Base-by-base conservation (phyloP, 2,888 invertebrate genomes). In the Melanchra persicariae region DNA sequence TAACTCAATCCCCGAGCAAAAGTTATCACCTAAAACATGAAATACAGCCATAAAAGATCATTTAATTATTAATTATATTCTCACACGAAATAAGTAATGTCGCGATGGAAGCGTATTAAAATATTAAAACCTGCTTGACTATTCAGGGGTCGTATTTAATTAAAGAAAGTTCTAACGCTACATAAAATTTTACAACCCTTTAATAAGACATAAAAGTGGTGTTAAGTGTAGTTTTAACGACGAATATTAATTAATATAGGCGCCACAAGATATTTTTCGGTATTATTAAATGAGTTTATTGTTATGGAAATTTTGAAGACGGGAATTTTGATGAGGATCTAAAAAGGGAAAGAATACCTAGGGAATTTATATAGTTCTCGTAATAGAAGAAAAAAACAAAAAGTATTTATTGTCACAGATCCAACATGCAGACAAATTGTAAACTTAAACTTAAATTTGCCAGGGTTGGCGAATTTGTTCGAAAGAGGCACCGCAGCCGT, bases 101-200 rank as follows among this genome's bases (percentile, higher is more conserved):
- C 82, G 73, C 81, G 67, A 82, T 82, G 85, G 90, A 78, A 82
- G 70, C 57, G 59, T 82, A 82, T 62, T 80, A 70, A 91, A 93
- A 90, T 92, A 90, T 93, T 92, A 90, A 91, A 90, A 87, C 60
- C 90, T 88, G 93, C 92, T 94, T 94, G 91, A 93, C 93, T 95
- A 95, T 95, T 94, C 95, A 91, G 89, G 91, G 89, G 91, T 88
- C 95, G 94, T 95, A 93, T 95, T 95, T 95, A 95, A 95, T 95
- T 95, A 95, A 76, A 93, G 90, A 95, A 76, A 93, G 91, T 92
- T 91, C 88, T 87, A 89, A 87, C 87, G 91, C 85, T 85, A 91
- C 93, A 93, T 96, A 93, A 95, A 95, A 94, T 94, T 96, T 95
- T 92, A 95, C 86, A 95, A 95, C 95, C 95, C 95, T 95, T 96